Base-by-base conservation (phyloP, 1,140 invertebrate genomes). In the Hirudo medicinalis region DNA sequence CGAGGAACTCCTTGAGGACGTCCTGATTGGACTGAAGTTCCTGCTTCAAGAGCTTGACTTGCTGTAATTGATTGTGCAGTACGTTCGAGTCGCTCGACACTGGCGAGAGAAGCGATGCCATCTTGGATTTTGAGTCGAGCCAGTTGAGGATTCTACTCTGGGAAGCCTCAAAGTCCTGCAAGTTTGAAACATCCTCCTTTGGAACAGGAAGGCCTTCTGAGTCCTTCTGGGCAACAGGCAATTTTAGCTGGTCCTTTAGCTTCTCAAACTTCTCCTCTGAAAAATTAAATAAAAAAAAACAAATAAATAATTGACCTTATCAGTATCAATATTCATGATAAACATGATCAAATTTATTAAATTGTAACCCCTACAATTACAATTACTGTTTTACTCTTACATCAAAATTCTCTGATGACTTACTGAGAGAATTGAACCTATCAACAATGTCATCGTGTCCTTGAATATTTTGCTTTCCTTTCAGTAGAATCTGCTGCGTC, bases 61-160 rank as follows among this genome's bases (percentile, higher is more conserved):
- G 91, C 79, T 96, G 91, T 36, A 94, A 89, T 85, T 97, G 94
- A 73, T 90, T 92, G 75, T 92, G 90, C 0, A 96, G 91, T 87
- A 96, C 91, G 66, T 92, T 85, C 0, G 92, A 91, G 79, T 97
- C 93, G 0, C 91, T 90, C 0, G 92, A 93, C 75, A 97, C 93
- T 0, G 94, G 93, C 32, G 94, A 93, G 0, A 97, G 84, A 0
- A 94, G 93, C 2, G 88, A 88, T 79, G 97, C 86, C 92, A 97
- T 96, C 75, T 91, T 89, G 75, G 96, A 93, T 81, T 97, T 97
- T 72, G 92, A 89, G 43, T 86, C 86, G 17, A 97, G 83, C 93
- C 93, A 97, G 22, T 87, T 87, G 22, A 87, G 86, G 13, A 97
- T 83, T 71, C 88, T 89, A 74, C 91, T 90, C 77, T 93, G 88